phyloP scores from a whole-genome alignment of 2,113 vertebrate genomes.

The Notothenia coriiceps region DNA sequence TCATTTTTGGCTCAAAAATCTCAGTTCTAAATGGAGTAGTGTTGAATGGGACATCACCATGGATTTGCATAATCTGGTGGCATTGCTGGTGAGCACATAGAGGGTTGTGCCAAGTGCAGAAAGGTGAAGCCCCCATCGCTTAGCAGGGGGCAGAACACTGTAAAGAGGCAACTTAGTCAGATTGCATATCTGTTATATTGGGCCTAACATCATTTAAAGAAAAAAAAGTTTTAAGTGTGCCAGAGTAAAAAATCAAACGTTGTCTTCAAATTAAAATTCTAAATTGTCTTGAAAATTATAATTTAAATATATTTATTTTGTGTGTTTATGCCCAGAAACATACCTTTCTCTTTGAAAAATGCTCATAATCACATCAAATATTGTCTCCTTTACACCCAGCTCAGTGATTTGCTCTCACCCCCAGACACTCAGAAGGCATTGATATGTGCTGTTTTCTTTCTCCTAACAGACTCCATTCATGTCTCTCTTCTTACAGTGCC shows the following conservation, averaged over 20 bases:
- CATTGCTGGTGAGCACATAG: slow-evolving; percentile 72
- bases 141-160: slow-evolving; percentile 60
- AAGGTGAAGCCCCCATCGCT: slow-evolving; percentile 81
- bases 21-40: slow-evolving; percentile 72
- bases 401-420: slow-evolving; percentile 35
- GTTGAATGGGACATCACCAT: slow-evolving; percentile 79
- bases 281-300: not conserved
- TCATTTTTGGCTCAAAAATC: slow-evolving; percentile 79
- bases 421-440: slow-evolving; percentile 57
- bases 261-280: too few relatives aligned
- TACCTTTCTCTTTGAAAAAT: not conserved
- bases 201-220: not conserved
- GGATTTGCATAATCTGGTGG: slow-evolving; percentile 89
- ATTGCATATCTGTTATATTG: slow-evolving; percentile 50
- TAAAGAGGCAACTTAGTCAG: slow-evolving; percentile 52
- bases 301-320: not conserved
- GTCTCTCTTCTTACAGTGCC: slow-evolving; percentile 79
- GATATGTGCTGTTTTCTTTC: slow-evolving; percentile 53
- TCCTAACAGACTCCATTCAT: slow-evolving; percentile 74
- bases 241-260: too few relatives aligned
- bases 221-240: too few relatives aligned
- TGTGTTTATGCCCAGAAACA: not conserved
- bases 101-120: slow-evolving; percentile 80
- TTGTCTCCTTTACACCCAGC: not conserved
- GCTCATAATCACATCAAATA: not conserved